These are phyloP conservation scores for Chrosomus eos DNA, from an alignment of 2,797 vertebrate species.

Conservation along the genomic window DNA sequence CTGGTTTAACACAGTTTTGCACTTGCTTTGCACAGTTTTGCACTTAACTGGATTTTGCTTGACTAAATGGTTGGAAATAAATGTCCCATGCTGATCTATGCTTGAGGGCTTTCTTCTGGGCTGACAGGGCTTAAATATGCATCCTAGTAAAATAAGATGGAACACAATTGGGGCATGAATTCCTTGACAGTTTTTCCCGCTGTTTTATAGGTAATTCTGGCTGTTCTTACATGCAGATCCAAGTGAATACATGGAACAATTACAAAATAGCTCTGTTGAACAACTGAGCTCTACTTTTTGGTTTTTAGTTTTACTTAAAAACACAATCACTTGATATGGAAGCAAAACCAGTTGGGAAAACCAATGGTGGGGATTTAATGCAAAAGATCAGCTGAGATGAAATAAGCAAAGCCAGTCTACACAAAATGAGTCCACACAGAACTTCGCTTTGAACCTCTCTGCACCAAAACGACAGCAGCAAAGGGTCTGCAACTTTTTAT, in stretches of 20 bases:
- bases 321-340: background rate
- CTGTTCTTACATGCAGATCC: background rate
- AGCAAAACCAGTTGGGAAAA: background rate
- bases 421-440: background rate
- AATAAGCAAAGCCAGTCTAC: constrained; percentile 13
- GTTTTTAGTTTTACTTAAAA: background rate
- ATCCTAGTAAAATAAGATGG: constrained; percentile 5
- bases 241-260: background rate
- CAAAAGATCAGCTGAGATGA: background rate
- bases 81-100: background rate
- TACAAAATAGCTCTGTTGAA: background rate
- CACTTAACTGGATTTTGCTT: constrained; percentile 13
- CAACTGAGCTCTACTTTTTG: background rate
- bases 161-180: background rate
- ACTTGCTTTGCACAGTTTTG: constrained; percentile 21
- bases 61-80: constrained; percentile 29
- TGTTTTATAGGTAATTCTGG: background rate
- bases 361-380: background rate
- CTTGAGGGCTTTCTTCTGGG: constrained; percentile 14
- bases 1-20: constrained; percentile 24
- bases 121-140: background rate
- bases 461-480: constrained; percentile 27
- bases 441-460: constrained; percentile 48
- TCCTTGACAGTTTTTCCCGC: background rate
- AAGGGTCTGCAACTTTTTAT: constrained; percentile 43